A percentile compares a stretch with the other conserved stretches of the same genome.
Conservation (phyloP, 2,113 vertebrate species). For the Stegastes partitus region DNA sequence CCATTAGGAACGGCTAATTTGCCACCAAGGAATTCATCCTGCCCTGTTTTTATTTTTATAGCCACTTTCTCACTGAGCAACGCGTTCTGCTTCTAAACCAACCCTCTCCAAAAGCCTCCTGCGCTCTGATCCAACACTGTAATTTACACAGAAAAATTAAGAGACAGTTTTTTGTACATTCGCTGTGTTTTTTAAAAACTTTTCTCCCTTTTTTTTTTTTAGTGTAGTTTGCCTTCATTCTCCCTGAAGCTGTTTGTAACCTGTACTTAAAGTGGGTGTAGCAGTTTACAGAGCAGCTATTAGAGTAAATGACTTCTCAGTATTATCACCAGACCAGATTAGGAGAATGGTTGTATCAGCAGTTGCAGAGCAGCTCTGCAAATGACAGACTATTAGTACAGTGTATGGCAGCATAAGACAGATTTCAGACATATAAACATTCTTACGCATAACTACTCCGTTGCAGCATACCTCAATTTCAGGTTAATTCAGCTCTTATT, state of each 20-base stretch:
- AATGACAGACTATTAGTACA: constrained; percentile 75
- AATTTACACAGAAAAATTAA: constrained; percentile 73
- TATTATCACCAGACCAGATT: constrained; percentile 76
- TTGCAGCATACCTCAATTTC: constrained; percentile 50
- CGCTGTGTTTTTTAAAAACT: constrained; percentile 46
- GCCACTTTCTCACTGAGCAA: constrained; percentile 64
- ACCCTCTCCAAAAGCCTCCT: constrained; percentile 37
- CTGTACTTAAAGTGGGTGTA: constrained; percentile 81
- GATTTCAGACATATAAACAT: constrained; percentile 63
- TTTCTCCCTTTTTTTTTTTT: constrained; percentile 60
- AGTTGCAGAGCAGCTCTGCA: constrained; percentile 69
- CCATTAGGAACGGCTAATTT: constrained; percentile 81
- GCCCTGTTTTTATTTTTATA: constrained; percentile 79
- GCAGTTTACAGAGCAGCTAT: constrained; percentile 79
- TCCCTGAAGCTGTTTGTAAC: constrained; percentile 72
- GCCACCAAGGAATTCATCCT: constrained; percentile 70
- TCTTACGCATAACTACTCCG: constrained; percentile 34
- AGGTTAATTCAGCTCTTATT: constrained; percentile 38
- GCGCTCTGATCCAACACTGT: constrained; percentile 51
- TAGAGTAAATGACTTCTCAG: constrained; percentile 74
- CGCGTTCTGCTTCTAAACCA: constrained; percentile 44
- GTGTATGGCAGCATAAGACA: constrained; percentile 38
- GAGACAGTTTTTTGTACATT: constrained; percentile 61
- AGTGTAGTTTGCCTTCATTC: constrained; percentile 55
- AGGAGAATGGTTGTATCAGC: constrained; percentile 77